These are phyloP conservation scores for Strongylocentrotus purpuratus DNA, from an alignment of 35 echinoderm and acorn worm genomes.

Conservation along the genomic window DNA sequence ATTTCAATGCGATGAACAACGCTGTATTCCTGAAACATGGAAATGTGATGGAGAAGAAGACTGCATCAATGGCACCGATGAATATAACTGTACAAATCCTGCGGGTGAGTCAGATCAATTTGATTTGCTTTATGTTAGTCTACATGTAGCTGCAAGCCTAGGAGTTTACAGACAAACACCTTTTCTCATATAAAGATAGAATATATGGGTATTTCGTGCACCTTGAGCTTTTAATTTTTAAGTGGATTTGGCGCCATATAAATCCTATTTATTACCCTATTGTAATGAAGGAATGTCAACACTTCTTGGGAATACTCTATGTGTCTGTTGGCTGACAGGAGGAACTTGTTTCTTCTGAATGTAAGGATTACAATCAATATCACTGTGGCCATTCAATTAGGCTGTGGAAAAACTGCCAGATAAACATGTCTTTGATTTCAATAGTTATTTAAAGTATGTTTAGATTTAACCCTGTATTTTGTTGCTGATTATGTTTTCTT, in stretches of 20 bases:
- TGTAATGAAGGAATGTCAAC: no score
- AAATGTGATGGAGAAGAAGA: conserved; percentile 63
- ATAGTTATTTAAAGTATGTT: neutral
- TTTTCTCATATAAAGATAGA: no score
- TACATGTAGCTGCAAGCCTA: no score
- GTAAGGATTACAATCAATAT: neutral
- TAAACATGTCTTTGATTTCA: neutral
- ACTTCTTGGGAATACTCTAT: no score
- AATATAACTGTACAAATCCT: conserved; percentile 8
- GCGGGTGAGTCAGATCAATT: neutral
- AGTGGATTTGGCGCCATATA: no score
- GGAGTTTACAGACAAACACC: no score
- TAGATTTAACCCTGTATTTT: neutral
- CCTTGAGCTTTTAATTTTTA: no score
- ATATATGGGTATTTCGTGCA: no score
- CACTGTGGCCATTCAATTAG: neutral
- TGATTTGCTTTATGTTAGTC: no score
- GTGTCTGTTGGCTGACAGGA: no score
- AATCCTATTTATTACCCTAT: no score
- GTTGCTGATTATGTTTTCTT: neutral
- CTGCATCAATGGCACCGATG: conserved; percentile 44
- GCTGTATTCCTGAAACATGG: conserved; percentile 37
- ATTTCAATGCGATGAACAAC: conserved; percentile 53
- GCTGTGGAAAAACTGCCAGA: neutral
- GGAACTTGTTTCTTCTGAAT: no score